Percentiles rank a stretch among this genome's conserved stretches.
Evolutionary conservation across 2,888 invertebrate species (phyloP).

Genomic region (Meteorus cinctellus): DNA sequence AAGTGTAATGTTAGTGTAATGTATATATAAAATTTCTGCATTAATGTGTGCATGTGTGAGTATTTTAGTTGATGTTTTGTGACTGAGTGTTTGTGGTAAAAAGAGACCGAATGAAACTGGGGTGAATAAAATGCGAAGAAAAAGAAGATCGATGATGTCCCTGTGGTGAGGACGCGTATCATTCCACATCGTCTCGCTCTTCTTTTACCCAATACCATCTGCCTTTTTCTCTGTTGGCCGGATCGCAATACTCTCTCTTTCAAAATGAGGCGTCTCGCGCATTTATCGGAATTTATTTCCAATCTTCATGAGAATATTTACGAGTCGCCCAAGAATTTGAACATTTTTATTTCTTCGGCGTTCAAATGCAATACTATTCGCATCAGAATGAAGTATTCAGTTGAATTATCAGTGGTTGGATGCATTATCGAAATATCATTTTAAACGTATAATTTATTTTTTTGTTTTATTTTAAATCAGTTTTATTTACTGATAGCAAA

Average conservation of each 20-base stretch:
- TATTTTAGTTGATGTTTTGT: background rate
- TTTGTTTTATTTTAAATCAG: background rate
- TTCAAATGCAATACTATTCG: conserved; percentile 14
- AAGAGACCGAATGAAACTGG: conserved; percentile 22
- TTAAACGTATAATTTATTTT: background rate
- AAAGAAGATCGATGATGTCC: conserved; percentile 51
- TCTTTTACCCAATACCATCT: conserved; percentile 28
- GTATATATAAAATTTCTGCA: background rate
- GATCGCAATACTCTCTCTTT: conserved; percentile 39
- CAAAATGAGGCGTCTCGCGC: conserved; percentile 36
- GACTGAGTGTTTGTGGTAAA: conserved; percentile 15
- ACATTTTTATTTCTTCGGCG: background rate
- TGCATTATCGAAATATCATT: background rate
- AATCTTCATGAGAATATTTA: conserved; percentile 1
- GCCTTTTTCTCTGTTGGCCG: conserved; percentile 30
- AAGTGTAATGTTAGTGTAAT: conserved; percentile 13
- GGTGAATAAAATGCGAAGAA: conserved; percentile 37
- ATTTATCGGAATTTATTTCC: conserved; percentile 30
- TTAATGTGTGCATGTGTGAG: conserved; percentile 1
- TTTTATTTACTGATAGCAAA: background rate
- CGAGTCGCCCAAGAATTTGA: conserved; percentile 6
- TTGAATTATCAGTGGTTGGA: conserved; percentile 11
- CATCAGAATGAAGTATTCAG: background rate
- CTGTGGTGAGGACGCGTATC: conserved; percentile 36
- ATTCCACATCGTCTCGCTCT: conserved; percentile 34